Evolutionary conservation across 2,113 vertebrate genomes (phyloP).

Genomic region (western clawed frog (Xenopus tropicalis)): DNA sequence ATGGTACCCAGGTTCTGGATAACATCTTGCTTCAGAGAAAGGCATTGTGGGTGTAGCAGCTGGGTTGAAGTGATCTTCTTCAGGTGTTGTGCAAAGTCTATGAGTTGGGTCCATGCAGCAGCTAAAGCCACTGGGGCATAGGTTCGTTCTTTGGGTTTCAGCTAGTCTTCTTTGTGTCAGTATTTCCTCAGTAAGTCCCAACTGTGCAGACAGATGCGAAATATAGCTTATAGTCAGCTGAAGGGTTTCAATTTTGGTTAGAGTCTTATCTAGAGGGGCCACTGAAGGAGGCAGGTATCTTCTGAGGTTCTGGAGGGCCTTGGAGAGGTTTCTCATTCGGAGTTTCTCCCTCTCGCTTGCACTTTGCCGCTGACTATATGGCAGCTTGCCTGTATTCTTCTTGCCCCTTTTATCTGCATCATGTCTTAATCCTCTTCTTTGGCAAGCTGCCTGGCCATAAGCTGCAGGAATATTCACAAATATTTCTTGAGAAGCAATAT

Average conservation of each 20-base stretch:
- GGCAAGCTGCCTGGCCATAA: neutral
- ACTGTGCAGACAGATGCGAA: slow-evolving; percentile 70
- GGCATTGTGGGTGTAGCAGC: neutral
- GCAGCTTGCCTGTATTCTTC: slow-evolving; percentile 55
- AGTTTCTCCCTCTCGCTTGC: slow-evolving; percentile 90
- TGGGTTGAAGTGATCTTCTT: slow-evolving; percentile 19
- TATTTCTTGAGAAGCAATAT: neutral
- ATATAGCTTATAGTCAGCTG: slow-evolving; percentile 79
- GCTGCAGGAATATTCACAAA: neutral
- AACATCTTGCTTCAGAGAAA: neutral
- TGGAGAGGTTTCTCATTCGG: slow-evolving; percentile 86
- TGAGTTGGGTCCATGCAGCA: slow-evolving; percentile 7
- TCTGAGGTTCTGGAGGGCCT: slow-evolving; percentile 77
- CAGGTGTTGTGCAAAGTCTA: neutral
- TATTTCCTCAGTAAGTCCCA: slow-evolving; percentile 66
- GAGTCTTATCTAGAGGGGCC: slow-evolving; percentile 70
- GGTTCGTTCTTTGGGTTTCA: slow-evolving; percentile 31
- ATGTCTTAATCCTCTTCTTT: slow-evolving; percentile 6
- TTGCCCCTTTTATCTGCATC: neutral
- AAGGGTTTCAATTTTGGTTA: slow-evolving; percentile 82
- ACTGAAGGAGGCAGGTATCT: slow-evolving; percentile 75
- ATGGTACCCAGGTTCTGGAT: neutral
- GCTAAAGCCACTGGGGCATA: slow-evolving; percentile 17
- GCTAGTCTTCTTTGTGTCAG: slow-evolving; percentile 49
- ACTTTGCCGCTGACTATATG: slow-evolving; percentile 68